A percentile compares a stretch with the other conserved stretches of the same genome.
Evolutionary conservation across 1,140 invertebrate species (phyloP).

Genomic region (Ericerus pela): DNA sequence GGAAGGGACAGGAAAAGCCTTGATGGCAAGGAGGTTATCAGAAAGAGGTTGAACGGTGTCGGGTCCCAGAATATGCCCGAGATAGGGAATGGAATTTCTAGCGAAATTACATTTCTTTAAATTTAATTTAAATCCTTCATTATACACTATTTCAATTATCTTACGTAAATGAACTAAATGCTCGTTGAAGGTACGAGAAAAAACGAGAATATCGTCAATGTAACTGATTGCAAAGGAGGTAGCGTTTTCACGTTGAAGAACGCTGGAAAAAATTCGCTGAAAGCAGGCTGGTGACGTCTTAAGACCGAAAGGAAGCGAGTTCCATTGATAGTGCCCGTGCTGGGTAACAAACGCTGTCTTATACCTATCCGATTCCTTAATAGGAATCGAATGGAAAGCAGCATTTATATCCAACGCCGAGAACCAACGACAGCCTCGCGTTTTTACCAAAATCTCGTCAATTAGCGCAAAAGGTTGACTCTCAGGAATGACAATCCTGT

Average conservation of each 20-base stretch:
- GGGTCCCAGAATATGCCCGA: slow-evolving; percentile 27
- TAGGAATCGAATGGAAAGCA: too few species aligned
- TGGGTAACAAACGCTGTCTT: too few species aligned
- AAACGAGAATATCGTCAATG: slow-evolving; percentile 23
- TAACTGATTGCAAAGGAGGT: slow-evolving; percentile 19
- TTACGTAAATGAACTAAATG: slow-evolving; percentile 19
- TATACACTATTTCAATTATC: slow-evolving; percentile 18
- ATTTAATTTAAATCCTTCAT: slow-evolving; percentile 28
- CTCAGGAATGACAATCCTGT: too few species aligned
- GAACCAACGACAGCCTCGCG: slow-evolving; percentile 28
- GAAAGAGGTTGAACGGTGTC: too few species aligned
- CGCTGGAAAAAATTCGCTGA: slow-evolving; percentile 28
- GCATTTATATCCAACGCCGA: too few species aligned
- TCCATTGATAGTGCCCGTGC: slow-evolving; percentile 31
- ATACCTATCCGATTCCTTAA: too few species aligned
- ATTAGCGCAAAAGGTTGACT: too few species aligned
- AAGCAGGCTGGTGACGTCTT: slow-evolving; percentile 32
- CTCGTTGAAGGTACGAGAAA: slow-evolving; percentile 19
- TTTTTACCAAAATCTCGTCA: slow-evolving; percentile 27
- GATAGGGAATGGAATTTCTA: slow-evolving; percentile 25
- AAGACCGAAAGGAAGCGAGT: slow-evolving; percentile 26
- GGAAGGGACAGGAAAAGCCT: slow-evolving; percentile 23
- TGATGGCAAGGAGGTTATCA: slow-evolving; percentile 28
- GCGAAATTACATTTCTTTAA: slow-evolving; percentile 28
- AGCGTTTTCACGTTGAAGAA: slow-evolving; percentile 13